Evolutionary conservation across 1,140 invertebrate species (phyloP).

Genomic region (Drosophila rufa): DNA sequence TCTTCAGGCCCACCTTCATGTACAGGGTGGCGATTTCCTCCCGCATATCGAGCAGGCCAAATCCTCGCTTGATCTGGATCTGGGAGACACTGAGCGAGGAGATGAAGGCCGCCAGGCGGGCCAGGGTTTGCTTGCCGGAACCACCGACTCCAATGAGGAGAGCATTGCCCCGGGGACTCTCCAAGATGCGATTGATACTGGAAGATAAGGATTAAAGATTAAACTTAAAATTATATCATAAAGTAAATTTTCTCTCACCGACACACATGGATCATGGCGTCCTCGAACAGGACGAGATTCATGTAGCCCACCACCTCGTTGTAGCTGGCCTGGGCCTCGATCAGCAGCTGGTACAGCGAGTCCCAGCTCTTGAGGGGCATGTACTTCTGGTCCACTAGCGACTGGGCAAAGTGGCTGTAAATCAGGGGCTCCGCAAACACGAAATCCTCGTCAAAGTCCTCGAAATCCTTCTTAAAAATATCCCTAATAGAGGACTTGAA

Average conservation of each 20-base stretch:
- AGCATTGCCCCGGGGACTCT: conserved; percentile 96
- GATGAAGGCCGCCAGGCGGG: conserved; percentile 94
- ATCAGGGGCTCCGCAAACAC: conserved; percentile 92
- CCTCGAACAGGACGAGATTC: conserved; percentile 98
- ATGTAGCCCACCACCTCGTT: conserved; percentile 95
- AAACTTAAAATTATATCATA: background rate
- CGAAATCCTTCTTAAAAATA: conserved; percentile 94
- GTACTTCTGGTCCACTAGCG: conserved; percentile 97
- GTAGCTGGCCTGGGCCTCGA: conserved; percentile 94
- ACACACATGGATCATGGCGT: conserved; percentile 97
- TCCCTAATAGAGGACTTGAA: conserved; percentile 92
- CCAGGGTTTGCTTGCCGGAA: conserved; percentile 96
- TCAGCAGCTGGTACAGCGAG: conserved; percentile 90
- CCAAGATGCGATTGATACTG: conserved; percentile 96
- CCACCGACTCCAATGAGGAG: conserved; percentile 97
- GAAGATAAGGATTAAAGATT: background rate
- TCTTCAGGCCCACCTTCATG: conserved; percentile 95
- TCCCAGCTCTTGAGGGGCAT: conserved; percentile 91
- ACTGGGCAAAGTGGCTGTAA: conserved; percentile 96
- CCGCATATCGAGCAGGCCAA: conserved; percentile 93
- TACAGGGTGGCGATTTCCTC: conserved; percentile 93
- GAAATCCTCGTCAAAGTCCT: conserved; percentile 89
- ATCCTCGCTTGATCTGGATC: conserved; percentile 96
- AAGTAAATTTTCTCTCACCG: conserved; percentile 86
- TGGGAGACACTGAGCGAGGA: conserved; percentile 96